Evolutionary conservation across 2,113 vertebrate species (phyloP).

Genomic region (Pomatostomus ruficeps): DNA sequence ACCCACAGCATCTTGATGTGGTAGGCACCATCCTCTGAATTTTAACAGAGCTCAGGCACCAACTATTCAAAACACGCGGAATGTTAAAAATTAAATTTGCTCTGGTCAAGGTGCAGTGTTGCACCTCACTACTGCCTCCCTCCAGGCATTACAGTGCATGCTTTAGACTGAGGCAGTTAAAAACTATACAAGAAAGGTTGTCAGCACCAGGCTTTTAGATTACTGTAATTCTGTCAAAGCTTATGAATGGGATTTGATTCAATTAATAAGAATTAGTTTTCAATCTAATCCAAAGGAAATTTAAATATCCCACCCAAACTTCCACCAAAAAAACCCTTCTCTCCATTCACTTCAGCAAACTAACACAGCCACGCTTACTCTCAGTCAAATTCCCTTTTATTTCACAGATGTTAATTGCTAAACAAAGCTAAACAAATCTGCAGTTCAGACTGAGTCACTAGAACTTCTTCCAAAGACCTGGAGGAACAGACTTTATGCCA

Average conservation of each 20-base stretch:
- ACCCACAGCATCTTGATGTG: neutral
- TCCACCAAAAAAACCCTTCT: accelerated
- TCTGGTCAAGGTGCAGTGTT: neutral
- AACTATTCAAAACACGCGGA: neutral
- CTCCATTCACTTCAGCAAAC: neutral
- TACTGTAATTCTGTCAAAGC: neutral
- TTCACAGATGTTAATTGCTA: neutral
- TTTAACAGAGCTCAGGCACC: neutral
- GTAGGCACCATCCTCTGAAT: neutral
- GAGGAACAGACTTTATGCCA: neutral
- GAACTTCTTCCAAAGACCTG: neutral
- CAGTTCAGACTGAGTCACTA: neutral
- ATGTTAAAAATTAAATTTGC: neutral
- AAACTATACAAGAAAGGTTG: neutral
- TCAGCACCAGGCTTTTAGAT: neutral
- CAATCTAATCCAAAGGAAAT: neutral
- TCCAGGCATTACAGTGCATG: accelerated
- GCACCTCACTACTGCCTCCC: neutral
- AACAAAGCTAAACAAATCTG: neutral
- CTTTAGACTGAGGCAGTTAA: neutral
- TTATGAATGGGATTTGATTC: neutral
- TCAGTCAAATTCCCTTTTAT: conserved; percentile 38
- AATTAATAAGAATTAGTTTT: neutral
- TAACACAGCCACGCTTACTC: neutral
- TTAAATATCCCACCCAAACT: neutral